Evolutionary conservation across 37 sponge, comb jelly and placozoan genomes (phyloP), one percentile per base, ranked within the genome.

Genomic region (Oscarella lobularis): DNA sequence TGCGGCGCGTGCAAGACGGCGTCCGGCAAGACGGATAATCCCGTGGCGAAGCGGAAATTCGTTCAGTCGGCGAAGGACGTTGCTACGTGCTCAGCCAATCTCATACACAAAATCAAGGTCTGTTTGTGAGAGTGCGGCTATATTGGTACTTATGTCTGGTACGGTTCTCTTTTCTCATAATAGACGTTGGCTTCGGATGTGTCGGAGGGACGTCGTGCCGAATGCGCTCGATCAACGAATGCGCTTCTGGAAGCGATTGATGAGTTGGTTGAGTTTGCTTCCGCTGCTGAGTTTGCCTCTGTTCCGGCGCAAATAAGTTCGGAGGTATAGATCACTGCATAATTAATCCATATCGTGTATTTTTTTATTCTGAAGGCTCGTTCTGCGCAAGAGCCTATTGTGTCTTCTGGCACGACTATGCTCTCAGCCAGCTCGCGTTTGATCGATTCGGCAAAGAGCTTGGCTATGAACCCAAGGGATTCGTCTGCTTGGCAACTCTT

Each of bases 161-260:
- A n/a, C n/a, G n/a, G 35, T 37, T 40, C 77, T 1, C 66, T 39
- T 72, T 36, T 32, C 72, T 9, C 34, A 31, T 37, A 38, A 34
- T 75, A 87, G 87, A 86, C 85, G 33, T 75, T 96, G 39, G 89
- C 92, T 68, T 82, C 81, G 33, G 67, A 96, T 3, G 72, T 88
- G 32, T 81, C 82, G 39, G 83, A 86, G 0, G 85, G 82, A 72
- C 89, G 92, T 79, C 78, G 92, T 20, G 79, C 80, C 33, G 91
- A 92, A 2, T 93, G 94, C 84, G 82, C 91, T 6, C 54, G 73
- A 35, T 82, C 89, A 20, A 93, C 91, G 31, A 81, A 75, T n/a
- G 94, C 99, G 66, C 85, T 97, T 3, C 71, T 90, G 67, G 92
- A 90, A 38, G 91, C 99, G 1, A 94, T 97, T 73, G 99, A 97